Evolutionary conservation across 1,140 invertebrate species (phyloP).

Genomic region (fruit fly (Drosophila melanogaster)): DNA sequence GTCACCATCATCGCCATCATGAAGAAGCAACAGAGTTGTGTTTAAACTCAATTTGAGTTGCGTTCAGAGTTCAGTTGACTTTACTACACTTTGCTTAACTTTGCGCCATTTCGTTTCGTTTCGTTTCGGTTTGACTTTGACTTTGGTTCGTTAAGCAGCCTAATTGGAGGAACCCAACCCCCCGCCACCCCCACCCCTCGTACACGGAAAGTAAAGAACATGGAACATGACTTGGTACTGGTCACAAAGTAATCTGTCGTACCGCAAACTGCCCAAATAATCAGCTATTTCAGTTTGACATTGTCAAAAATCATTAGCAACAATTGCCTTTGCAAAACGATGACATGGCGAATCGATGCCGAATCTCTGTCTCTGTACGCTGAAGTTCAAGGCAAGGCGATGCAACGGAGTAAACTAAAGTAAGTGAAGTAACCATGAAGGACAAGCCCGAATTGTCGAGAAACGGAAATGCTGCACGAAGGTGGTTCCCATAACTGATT

Average conservation of each 20-base stretch:
- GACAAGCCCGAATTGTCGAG: constrained; percentile 10
- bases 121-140: constrained; percentile 29
- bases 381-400: constrained; percentile 29
- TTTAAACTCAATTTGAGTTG: constrained; percentile 1
- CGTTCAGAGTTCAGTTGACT: constrained; percentile 8
- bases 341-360: not conserved
- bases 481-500: constrained; percentile 15
- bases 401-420: constrained; percentile 9
- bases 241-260: no score
- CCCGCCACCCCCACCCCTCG: not conserved
- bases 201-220: constrained; percentile 12
- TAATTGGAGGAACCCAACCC: constrained; percentile 43
- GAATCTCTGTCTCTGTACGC: not conserved
- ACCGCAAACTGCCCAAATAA: not conserved
- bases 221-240: no score
- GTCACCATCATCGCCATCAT: not conserved
- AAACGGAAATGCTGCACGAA: constrained; percentile 15
- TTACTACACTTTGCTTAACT: constrained; percentile 13
- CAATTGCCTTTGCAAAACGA: not conserved
- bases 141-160: constrained; percentile 59
- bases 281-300: not conserved
- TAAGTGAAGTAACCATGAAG: constrained; percentile 30
- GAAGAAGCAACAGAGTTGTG: constrained; percentile 19
- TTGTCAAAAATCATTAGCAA: no score
- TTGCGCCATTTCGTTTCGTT: constrained; percentile 4